A percentile compares a stretch with the other conserved stretches of the same genome.
phyloP scores from a whole-genome alignment of 1,140 invertebrate species.

The Drosophila santomea region DNA sequence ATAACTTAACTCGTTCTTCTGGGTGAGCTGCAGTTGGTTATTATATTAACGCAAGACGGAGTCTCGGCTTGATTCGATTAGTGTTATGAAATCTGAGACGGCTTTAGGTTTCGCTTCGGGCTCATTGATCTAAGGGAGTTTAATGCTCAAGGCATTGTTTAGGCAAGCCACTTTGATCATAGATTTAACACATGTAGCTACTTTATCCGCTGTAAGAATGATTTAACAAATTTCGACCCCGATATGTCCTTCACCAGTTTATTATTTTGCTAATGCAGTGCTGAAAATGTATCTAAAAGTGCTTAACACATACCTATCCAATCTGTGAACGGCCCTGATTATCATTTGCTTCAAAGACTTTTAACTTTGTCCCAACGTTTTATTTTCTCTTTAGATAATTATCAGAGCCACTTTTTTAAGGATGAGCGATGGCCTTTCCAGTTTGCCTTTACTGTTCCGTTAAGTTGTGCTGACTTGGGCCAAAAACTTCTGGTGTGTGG shows the following conservation, averaged over 20 bases:
- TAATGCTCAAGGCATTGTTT: not conserved
- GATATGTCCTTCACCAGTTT: no score
- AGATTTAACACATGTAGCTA: no score
- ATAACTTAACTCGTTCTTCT: constrained; percentile 48
- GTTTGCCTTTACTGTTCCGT: constrained; percentile 25
- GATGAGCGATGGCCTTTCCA: constrained; percentile 21
- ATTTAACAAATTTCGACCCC: no score
- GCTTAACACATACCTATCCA: not conserved
- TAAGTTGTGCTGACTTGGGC: constrained; percentile 73
- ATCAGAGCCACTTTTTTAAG: not conserved
- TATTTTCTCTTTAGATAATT: constrained; percentile 16
- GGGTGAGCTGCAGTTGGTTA: constrained; percentile 27
- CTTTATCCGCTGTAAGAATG: no score
- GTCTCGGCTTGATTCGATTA: constrained; percentile 35
- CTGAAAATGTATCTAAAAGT: not conserved
- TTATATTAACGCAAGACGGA: constrained; percentile 10
- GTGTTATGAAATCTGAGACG: constrained; percentile 44
- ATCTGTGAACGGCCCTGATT: not conserved
- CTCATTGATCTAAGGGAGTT: not conserved
- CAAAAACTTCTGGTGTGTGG: constrained; percentile 27
- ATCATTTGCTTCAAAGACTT: not conserved
- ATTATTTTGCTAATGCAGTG: no score
- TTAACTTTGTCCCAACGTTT: not conserved
- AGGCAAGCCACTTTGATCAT: no score
- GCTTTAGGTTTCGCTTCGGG: not conserved